Evolutionary conservation across 2,888 invertebrate species (phyloP), one percentile per base, ranked within the genome.

Genomic region (Erebia ligea): DNA sequence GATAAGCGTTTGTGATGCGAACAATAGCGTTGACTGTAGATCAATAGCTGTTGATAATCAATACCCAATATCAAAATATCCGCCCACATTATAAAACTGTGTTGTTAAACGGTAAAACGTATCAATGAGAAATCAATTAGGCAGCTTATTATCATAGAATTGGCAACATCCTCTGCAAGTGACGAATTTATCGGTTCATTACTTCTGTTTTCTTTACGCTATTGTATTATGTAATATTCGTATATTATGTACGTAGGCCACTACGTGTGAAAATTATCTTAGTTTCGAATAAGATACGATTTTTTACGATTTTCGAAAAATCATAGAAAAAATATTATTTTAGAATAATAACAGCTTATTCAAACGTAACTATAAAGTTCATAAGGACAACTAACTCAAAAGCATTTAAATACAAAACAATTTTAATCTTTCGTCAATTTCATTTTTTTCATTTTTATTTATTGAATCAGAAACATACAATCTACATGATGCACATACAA

Each of bases 71-170:
- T 81, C 59, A 71, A 80, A 71, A 68, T 70, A 67, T 72, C 74
- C 86, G 79, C 87, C 88, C 82, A 87, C 87, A 75, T 56, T 66
- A 74, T 25, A 78, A 78, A 86, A 84, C 82, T 83, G 80, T 87
- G 85, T 79, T 86, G 81, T 81, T 82, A 81, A 89, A 88, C 87
- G 87, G 88, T 89, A 87, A 86, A 81, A 79, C 73, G 13, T 65
- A 77, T 83, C 81, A 79, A 84, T 83, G 76, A 80, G 75, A 77
- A 83, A 83, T 86, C 84, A 85, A 81, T 82, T 80, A 80, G 69
- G 67, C 62, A 70, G 66, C 67, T 72, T 73, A 78, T 75, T 75
- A 76, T 73, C 69, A 73, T 71, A 67, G 67, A 75, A 72, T 69
- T 67, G 66, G 42, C 64, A 34, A 19, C 61, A 71, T 67, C 64